phyloP scores from a whole-genome alignment of 2,113 vertebrate species.

The Grallaria varia region DNA sequence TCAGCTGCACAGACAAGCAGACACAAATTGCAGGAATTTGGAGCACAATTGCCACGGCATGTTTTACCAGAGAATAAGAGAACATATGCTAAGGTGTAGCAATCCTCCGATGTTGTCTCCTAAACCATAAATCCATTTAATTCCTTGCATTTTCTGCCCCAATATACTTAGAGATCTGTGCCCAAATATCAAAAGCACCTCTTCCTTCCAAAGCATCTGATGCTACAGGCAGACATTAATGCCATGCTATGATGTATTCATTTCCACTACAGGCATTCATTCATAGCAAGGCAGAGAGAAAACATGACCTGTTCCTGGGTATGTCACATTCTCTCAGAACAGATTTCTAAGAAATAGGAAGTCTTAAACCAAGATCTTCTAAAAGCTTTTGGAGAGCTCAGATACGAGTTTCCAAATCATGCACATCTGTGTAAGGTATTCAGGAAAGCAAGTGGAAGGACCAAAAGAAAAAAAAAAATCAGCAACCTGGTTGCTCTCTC shows the following conservation, averaged over 20 bases:
- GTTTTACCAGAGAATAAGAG: neutral
- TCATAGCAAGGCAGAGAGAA: neutral
- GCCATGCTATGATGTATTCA: neutral
- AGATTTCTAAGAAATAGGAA: neutral
- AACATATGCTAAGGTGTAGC: conserved; percentile 14
- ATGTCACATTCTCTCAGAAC: neutral
- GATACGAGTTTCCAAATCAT: neutral
- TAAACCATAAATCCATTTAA: neutral
- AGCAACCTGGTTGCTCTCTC: neutral
- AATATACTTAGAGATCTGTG: neutral
- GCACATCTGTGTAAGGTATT: neutral
- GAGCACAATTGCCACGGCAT: neutral
- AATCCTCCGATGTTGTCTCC: neutral
- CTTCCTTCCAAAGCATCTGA: neutral
- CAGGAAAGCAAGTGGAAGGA: neutral
- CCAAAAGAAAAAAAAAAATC: neutral
- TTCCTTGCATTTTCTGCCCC: neutral
- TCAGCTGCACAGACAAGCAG: conserved; percentile 45
- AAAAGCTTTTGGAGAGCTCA: neutral
- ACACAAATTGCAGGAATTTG: neutral
- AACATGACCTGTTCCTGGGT: neutral
- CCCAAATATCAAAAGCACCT: neutral
- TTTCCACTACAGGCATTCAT: neutral
- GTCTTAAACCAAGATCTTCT: neutral
- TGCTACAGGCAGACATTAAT: neutral